These are phyloP conservation scores for Typhlichthys subterraneus DNA, from an alignment of 2,797 vertebrate species.

Conservation along the genomic window DNA sequence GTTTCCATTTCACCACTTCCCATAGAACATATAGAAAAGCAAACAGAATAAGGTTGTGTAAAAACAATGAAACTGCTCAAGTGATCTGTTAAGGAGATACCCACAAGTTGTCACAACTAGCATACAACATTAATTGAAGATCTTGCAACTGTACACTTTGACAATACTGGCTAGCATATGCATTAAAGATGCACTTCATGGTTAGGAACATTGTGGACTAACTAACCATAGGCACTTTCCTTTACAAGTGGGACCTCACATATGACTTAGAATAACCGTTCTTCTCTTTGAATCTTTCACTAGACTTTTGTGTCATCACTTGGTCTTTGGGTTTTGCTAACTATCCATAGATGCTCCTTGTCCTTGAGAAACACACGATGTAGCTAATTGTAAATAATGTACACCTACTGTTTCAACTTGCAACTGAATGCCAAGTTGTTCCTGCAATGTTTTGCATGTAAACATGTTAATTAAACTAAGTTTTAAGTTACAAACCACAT, in stretches of 20 bases:
- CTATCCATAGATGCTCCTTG: slow-evolving; percentile 55
- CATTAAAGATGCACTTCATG: too few species aligned
- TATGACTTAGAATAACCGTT: slow-evolving; percentile 32
- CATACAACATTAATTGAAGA: too few species aligned
- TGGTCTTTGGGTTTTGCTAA: slow-evolving; percentile 26
- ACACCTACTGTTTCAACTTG: slow-evolving; percentile 55
- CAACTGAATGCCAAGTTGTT: slow-evolving; percentile 48
- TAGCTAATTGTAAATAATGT: slow-evolving; percentile 57
- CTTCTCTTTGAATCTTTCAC: slow-evolving; percentile 26
- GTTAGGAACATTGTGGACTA: background rate
- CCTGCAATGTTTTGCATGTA: slow-evolving; percentile 73
- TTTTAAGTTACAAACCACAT: slow-evolving; percentile 15
- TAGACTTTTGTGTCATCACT: slow-evolving; percentile 44
- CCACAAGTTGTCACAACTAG: too few species aligned
- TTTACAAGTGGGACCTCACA: slow-evolving; percentile 37
- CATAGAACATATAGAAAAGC: slow-evolving; percentile 6
- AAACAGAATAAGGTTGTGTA: background rate
- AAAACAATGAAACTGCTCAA: background rate
- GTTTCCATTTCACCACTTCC: background rate
- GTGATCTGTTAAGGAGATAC: too few species aligned
- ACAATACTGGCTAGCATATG: too few species aligned
- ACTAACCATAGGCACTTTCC: slow-evolving; percentile 37
- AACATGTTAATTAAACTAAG: slow-evolving; percentile 50
- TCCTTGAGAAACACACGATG: slow-evolving; percentile 47
- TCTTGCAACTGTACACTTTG: too few species aligned